These are phyloP conservation scores for Urocitellus parryii DNA, from an alignment of 2,113 vertebrate species.

Conservation along the genomic window DNA sequence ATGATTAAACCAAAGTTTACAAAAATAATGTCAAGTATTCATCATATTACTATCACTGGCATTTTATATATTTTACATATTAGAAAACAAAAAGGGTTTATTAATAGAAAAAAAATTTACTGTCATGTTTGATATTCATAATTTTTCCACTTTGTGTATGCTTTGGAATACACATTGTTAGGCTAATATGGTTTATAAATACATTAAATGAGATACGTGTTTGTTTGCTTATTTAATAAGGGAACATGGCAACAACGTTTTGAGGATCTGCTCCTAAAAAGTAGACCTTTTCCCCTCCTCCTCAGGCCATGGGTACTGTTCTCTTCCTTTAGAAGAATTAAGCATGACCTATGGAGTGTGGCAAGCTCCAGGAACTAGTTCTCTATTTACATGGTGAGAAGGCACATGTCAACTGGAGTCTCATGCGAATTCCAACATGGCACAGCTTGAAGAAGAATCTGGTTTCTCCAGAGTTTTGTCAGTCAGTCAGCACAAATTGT, in stretches of 20 bases:
- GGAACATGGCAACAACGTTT: background rate
- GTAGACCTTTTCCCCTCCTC: background rate
- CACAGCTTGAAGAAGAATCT: too few relatives aligned
- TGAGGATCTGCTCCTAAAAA: background rate
- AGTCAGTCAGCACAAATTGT: background rate
- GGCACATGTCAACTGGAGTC: rapidly evolving
- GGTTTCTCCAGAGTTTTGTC: background rate
- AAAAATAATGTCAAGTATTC: background rate
- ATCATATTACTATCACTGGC: background rate
- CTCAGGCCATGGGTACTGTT: background rate
- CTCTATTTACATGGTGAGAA: background rate
- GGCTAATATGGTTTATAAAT: background rate
- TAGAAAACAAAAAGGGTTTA: background rate
- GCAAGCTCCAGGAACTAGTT: background rate
- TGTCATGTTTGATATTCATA: background rate
- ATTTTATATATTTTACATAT: background rate
- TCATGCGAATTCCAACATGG: background rate
- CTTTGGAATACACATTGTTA: background rate
- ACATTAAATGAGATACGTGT: background rate
- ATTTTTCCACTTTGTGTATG: background rate
- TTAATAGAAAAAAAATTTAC: background rate
- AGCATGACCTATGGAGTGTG: rapidly evolving
- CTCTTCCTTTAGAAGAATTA: background rate
- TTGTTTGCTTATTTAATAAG: background rate
- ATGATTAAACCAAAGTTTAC: background rate